Conservation (phyloP, 2,113 vertebrate species). For the Madoqua kirkii region DNA sequence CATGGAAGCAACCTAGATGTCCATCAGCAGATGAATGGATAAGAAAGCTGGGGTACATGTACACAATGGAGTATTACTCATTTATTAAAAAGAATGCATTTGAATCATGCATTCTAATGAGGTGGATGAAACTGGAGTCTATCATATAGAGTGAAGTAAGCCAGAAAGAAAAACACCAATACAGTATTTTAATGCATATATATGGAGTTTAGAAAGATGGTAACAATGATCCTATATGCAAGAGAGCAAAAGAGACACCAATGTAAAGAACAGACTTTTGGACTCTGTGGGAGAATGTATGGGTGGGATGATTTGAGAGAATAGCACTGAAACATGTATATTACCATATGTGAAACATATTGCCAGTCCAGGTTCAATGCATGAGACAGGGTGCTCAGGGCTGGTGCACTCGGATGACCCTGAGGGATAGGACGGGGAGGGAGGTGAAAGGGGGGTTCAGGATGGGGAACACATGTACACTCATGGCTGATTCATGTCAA, state of each 20-base stretch:
- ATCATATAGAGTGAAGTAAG: neutral
- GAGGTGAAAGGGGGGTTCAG: neutral
- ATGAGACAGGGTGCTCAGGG: neutral
- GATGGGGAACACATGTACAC: neutral
- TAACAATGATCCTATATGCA: neutral
- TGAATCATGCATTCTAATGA: neutral
- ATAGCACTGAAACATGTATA: neutral
- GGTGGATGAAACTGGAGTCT: neutral
- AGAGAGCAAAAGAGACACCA: neutral
- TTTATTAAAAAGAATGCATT: neutral
- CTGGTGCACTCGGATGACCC: neutral
- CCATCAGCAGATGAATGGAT: neutral
- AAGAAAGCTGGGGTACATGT: too few relatives aligned
- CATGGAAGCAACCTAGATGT: neutral
- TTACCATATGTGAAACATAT: neutral
- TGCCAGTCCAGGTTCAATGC: neutral
- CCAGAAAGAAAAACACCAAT: neutral
- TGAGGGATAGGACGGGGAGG: neutral
- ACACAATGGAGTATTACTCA: neutral
- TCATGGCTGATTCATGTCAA: neutral
- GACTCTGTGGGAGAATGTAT: neutral
- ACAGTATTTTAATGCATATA: neutral
- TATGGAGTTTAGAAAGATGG: neutral
- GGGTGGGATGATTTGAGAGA: neutral
- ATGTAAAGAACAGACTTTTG: neutral